phyloP scores from a whole-genome alignment of 37 sponge, comb jelly and placozoan species.

The Hormiphora californensis region DNA sequence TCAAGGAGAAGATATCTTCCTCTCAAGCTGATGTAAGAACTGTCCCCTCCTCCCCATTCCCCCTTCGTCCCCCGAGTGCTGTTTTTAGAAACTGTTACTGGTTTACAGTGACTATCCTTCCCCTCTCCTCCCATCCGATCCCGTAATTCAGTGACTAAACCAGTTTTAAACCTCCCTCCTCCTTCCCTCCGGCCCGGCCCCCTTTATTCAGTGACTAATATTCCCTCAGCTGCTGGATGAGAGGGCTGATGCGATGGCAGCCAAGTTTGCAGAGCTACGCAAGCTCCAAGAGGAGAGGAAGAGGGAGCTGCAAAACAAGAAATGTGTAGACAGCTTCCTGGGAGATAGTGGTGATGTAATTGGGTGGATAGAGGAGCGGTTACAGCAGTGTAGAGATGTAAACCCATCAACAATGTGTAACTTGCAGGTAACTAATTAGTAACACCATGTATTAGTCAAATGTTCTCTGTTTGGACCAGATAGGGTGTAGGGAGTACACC shows the following conservation, averaged over 20 bases:
- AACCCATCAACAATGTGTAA: neutral
- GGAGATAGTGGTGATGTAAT: slow-evolving; percentile 4
- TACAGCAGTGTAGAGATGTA: slow-evolving; percentile 8
- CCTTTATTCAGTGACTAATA: too few species aligned
- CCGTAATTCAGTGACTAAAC: too few species aligned
- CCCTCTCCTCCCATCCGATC: too few species aligned
- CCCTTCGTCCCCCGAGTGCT: too few species aligned
- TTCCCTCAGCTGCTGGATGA: neutral
- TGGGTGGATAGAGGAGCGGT: slow-evolving; percentile 12
- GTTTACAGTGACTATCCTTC: too few species aligned
- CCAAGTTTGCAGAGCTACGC: neutral
- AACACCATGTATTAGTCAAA: too few species aligned
- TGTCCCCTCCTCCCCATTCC: too few species aligned
- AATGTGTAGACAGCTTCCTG: slow-evolving; percentile 36
- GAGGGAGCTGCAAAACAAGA: slow-evolving; percentile 43
- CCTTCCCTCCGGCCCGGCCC: too few species aligned
- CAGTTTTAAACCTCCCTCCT: too few species aligned
- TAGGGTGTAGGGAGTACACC: too few species aligned
- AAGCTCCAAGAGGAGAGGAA: slow-evolving; percentile 32
- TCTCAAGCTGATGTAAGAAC: neutral
- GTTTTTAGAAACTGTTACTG: too few species aligned
- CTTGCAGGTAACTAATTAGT: slow-evolving; percentile 7
- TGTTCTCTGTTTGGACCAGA: too few species aligned
- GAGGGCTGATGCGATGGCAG: neutral
- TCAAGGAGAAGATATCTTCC: neutral